phyloP scores from a whole-genome alignment of 2,797 vertebrate species.

The Gambusia yucatana region DNA sequence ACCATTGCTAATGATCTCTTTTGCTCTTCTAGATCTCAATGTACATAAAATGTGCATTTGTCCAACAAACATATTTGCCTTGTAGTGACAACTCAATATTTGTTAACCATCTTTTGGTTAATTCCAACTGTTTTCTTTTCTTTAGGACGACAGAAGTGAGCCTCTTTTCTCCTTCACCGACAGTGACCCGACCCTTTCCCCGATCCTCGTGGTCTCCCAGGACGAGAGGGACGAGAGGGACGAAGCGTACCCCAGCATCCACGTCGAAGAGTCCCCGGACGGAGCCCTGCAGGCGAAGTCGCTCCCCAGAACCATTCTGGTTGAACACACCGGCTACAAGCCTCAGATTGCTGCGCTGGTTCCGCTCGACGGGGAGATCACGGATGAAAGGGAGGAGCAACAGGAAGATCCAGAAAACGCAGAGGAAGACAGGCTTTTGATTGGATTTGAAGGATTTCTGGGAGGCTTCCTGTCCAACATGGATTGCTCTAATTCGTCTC shows the following conservation, averaged over 20 bases:
- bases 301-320: neutral
- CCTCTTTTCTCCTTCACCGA: slow-evolving; percentile 41
- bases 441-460: slow-evolving; percentile 33
- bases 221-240: slow-evolving; percentile 51
- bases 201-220: slow-evolving; percentile 77
- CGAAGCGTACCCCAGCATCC: slow-evolving; percentile 54
- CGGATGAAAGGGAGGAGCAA: slow-evolving; percentile 53
- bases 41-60: neutral
- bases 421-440: slow-evolving; percentile 29
- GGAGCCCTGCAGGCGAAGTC: neutral
- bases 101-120: neutral
- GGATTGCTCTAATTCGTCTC: slow-evolving; percentile 33
- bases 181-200: slow-evolving; percentile 80
- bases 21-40: neutral
- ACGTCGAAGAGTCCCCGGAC: slow-evolving; percentile 5
- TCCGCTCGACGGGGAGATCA: neutral
- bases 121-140: slow-evolving; percentile 10
- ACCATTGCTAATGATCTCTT: neutral
- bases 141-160: slow-evolving; percentile 63
- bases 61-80: neutral
- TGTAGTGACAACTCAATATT: neutral
- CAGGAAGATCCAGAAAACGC: slow-evolving; percentile 4
- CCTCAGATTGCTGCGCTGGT: slow-evolving; percentile 72
- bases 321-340: slow-evolving; percentile 76
- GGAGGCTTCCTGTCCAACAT: slow-evolving; percentile 48